Conservation (phyloP, 2,113 vertebrate genomes). For the Phoenicopterus ruber region DNA sequence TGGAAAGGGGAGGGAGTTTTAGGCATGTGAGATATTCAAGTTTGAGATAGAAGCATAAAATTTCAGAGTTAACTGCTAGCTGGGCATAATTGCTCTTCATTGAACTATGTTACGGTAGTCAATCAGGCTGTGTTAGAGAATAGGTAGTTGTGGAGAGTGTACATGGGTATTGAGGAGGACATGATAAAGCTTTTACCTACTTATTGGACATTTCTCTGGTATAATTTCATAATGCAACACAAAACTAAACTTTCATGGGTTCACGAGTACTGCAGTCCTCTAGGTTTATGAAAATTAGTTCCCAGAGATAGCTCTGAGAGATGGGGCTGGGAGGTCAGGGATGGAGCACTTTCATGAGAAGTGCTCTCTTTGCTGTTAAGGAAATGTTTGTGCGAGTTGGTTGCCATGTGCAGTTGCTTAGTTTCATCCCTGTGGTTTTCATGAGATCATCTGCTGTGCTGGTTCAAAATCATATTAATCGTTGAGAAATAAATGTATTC, state of each 20-base stretch:
- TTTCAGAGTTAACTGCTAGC: background rate
- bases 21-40: background rate
- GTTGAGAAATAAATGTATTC: constrained; percentile 9
- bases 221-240: background rate
- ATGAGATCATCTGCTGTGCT: background rate
- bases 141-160: background rate
- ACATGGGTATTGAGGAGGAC: background rate
- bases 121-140: background rate
- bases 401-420: background rate
- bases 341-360: background rate
- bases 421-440: constrained; percentile 10
- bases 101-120: background rate
- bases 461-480: background rate
- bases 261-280: background rate
- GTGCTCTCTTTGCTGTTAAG: background rate
- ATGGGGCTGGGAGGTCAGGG: background rate
- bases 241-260: background rate
- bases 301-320: background rate
- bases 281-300: background rate
- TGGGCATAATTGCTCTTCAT: background rate
- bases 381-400: background rate
- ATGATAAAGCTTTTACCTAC: background rate
- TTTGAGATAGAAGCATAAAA: background rate
- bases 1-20: background rate
- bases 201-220: background rate